Evolutionary conservation across 2,113 vertebrate genomes (phyloP), one percentile per base, ranked within the genome.

Genomic region (Scortum barcoo): DNA sequence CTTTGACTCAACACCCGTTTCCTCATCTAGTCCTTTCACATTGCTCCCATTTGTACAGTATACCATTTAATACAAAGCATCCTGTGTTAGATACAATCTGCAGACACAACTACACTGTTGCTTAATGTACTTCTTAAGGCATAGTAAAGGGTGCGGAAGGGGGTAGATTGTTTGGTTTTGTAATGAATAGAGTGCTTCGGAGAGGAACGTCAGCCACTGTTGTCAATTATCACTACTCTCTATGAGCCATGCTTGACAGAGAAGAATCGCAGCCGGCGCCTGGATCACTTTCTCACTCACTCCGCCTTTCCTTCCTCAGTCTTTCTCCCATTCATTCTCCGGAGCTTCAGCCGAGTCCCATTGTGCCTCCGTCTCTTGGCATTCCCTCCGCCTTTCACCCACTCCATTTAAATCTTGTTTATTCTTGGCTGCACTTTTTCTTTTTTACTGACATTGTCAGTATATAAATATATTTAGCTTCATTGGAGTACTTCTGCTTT

Each of bases 191-290:
- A 91, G 80, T 72, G 80, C 81, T 84, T 72, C 56, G 19, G 65
- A 56, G 89, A 81, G 81, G 68, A 78, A 84, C 26, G 61, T 72
- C 69, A 77, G 81, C 85, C 77, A 73, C 76, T 80, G 76, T 76
- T 91, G 84, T 93, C 89, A 91, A 80, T 93, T 91, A 89, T 86
- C 83, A 73, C 89, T 48, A 57, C 76, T 90, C 76, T 90, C 66
- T 83, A 88, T 78, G 91, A 91, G 89, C 85, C 76, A 2, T 11
- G 71, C 70, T 85, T 86, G 89, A 90, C 84, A 54, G 88, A 84
- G 86, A 89, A 78, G 90, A 85, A 89, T 87, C 90, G 56, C 85
- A 92, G 90, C 88, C 50, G 87, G 78, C 78, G 84, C 80, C 91
- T 65, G 72, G 87, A 89, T 91, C 81, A 28, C 80, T 88, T 89